phyloP scores from a whole-genome alignment of 2,888 invertebrate genomes.

The Diarsia mendica region DNA sequence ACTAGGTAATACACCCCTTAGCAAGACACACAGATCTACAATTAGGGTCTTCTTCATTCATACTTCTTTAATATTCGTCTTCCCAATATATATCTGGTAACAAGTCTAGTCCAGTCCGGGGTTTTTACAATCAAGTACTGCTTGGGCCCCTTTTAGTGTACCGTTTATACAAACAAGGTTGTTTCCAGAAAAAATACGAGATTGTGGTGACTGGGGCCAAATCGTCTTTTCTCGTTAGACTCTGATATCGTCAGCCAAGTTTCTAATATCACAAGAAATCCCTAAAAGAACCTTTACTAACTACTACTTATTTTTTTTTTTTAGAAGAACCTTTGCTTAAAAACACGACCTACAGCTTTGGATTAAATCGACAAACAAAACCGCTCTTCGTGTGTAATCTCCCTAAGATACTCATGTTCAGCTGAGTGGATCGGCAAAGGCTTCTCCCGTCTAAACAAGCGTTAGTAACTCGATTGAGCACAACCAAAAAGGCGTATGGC shows the following conservation, averaged over 20 bases:
- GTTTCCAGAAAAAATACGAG: background rate
- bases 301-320: too few species aligned
- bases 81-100: background rate
- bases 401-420: constrained; percentile 69
- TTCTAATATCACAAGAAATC: background rate
- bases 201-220: background rate
- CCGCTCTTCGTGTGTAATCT: constrained; percentile 41
- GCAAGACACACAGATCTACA: too few species aligned
- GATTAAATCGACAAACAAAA: constrained; percentile 42
- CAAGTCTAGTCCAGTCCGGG: background rate
- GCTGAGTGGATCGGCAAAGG: constrained; percentile 71
- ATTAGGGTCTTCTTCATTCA: background rate
- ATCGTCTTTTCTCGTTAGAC: background rate
- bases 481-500: constrained; percentile 68
- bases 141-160: background rate
- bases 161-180: background rate
- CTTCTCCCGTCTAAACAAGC: constrained; percentile 72
- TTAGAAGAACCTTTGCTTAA: background rate
- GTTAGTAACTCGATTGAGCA: constrained; percentile 79
- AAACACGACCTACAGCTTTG: constrained; percentile 11
- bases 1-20: too few species aligned
- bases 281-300: too few species aligned
- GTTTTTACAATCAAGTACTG: background rate
- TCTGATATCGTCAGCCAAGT: too few species aligned
- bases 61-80: background rate